Evolutionary conservation across 1,140 invertebrate genomes (phyloP).

Genomic region (Cephus cinctus): DNA sequence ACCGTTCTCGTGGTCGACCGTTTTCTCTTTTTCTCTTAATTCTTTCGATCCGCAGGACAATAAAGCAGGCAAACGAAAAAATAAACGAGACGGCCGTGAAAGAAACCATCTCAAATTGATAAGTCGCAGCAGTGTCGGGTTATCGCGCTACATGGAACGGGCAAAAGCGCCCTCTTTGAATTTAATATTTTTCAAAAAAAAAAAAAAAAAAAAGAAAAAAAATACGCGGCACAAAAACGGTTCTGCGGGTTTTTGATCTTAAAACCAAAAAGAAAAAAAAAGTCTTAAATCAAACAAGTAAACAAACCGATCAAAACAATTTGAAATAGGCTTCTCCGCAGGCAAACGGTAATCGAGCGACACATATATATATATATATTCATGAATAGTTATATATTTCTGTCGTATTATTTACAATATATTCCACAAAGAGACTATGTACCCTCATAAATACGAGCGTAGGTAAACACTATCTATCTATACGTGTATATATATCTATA

Average conservation of each 20-base stretch:
- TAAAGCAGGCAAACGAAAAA: constrained; percentile 44
- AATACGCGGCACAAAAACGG: neutral
- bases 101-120: constrained; percentile 49
- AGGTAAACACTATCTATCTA: constrained; percentile 19
- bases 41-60: constrained; percentile 27
- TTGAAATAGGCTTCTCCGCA: constrained; percentile 45
- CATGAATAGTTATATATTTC: constrained; percentile 19
- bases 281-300: neutral
- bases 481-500: constrained; percentile 20
- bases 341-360: constrained; percentile 14
- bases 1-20: constrained; percentile 9
- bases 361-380: constrained; percentile 8
- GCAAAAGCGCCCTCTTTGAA: neutral
- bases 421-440: constrained; percentile 21
- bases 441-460: constrained; percentile 27
- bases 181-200: neutral
- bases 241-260: neutral
- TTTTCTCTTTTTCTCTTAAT: constrained; percentile 5
- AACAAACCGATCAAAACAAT: constrained; percentile 23
- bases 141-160: no score
- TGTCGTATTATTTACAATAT: constrained; percentile 34
- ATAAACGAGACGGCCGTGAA: constrained; percentile 45
- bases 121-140: no score
- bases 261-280: neutral
- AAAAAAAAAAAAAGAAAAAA: neutral